Percentiles rank a stretch among this genome's conserved stretches.
Conservation (phyloP, 2,888 invertebrate species). For the Margaritifera margaritifera region DNA sequence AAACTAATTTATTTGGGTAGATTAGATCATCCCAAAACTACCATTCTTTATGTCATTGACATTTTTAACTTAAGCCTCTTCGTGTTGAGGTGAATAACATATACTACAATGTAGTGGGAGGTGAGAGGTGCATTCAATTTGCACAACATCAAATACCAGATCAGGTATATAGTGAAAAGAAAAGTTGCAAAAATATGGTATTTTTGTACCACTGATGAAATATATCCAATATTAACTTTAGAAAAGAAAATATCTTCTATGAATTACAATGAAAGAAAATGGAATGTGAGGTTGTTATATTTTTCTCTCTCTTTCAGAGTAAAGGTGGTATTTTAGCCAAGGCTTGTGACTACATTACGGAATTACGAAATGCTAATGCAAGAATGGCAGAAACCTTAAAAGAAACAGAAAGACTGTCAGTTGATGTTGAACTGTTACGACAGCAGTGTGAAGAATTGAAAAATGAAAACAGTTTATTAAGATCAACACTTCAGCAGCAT, state of each 20-base stretch:
- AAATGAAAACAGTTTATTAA: constrained; percentile 83
- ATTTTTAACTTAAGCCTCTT: too few species aligned
- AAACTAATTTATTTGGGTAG: too few species aligned
- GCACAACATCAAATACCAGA: background rate
- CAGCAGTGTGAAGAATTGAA: constrained; percentile 83
- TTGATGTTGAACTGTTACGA: constrained; percentile 82
- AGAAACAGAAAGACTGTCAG: constrained; percentile 83
- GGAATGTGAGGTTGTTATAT: constrained; percentile 11
- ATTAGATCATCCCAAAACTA: too few species aligned
- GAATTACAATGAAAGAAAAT: too few species aligned
- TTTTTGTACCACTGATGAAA: too few species aligned
- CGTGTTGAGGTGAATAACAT: too few species aligned
- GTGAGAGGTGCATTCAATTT: background rate
- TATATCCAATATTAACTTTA: too few species aligned
- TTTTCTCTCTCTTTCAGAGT: constrained; percentile 77
- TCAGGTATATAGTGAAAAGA: background rate
- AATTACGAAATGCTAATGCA: constrained; percentile 85
- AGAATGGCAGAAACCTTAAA: constrained; percentile 80
- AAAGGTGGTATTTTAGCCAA: constrained; percentile 96
- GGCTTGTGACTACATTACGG: constrained; percentile 94
- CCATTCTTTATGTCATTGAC: too few species aligned
- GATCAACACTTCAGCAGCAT: constrained; percentile 79
- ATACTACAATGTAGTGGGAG: background rate
- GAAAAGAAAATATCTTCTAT: too few species aligned
- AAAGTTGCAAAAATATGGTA: too few species aligned